Evolutionary conservation across 2,113 vertebrate genomes (phyloP), one percentile per base, ranked within the genome.

Genomic region (Ceyx melanurus): DNA sequence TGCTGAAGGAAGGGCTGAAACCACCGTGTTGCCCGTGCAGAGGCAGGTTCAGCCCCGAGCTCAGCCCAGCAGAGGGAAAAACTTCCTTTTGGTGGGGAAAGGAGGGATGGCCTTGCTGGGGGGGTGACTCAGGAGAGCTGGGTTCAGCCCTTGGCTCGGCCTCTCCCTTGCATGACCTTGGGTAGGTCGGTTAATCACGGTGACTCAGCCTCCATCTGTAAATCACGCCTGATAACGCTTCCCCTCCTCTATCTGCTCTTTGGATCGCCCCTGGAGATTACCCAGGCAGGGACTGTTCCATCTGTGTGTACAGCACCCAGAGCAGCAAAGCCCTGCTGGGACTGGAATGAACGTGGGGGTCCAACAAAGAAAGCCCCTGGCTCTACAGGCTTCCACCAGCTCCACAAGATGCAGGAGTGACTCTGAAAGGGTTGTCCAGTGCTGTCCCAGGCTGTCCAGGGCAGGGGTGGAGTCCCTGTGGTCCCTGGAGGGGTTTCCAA

Each of bases 161-260:
- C 43, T 80, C 90, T 92, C 88, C 93, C 85, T 70, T 16, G 57
- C 18, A 13, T 82, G 94, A 93, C 93, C 93, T 95, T 95, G 94
- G 82, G 66, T n/a, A 28, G 35, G 79, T 4, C 72, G 42, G 73
- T 80, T 86, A 20, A 88, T 57, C 5, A 7, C 13, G 29, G 94
- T 96, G 96, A 95, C 92, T 95, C 93, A 91, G 94, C 88, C 84
- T 91, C 43, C 93, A 90, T 75, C 94, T 86, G 96, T 51, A 53
- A 85, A 83, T 53, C 57, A 31, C 56, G 37, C 60, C 56, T 17
- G 80, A 94, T 35, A 94, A 50, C 2, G 88, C 90, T 62, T 83
- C 17, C 91, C 86, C 65, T 31, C 10, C 10, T 73, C 88, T 88
- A 76, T 80, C 75, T 64, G 85, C 90, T 58, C 51, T 4, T 35